Percentiles rank a stretch among this genome's conserved stretches.
Conservation (phyloP, 1,140 invertebrate genomes). For the Rhysida immarginata region DNA sequence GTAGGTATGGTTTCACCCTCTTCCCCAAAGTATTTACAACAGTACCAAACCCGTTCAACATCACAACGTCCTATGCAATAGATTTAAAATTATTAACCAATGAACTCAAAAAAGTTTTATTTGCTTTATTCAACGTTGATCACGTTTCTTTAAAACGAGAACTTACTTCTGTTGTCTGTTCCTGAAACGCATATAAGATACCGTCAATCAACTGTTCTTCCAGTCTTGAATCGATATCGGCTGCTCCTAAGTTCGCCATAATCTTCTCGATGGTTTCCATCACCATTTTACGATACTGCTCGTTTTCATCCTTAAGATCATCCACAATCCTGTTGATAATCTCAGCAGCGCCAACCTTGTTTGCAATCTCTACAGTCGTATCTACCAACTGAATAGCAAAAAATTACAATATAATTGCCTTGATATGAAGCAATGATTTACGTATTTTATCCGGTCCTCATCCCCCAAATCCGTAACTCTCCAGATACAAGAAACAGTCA, state of each 20-base stretch:
- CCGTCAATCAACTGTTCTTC: constrained; percentile 99
- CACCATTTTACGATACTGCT: constrained; percentile 99
- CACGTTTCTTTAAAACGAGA: too few relatives aligned
- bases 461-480: background rate
- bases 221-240: constrained; percentile 90
- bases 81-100: too few relatives aligned
- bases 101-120: too few relatives aligned
- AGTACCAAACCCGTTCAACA: constrained; percentile 98
- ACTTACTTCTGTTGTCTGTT: constrained; percentile 94
- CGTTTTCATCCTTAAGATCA: constrained; percentile 98
- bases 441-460: background rate
- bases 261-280: constrained; percentile 99
- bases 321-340: constrained; percentile 98
- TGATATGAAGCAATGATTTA: constrained; percentile 3
- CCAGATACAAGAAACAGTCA: too few relatives aligned
- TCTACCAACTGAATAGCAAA: constrained; percentile 75
- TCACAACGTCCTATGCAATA: constrained; percentile 76
- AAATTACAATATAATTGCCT: constrained; percentile 12
- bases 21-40: constrained; percentile 96
- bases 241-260: constrained; percentile 91
- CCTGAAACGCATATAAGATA: constrained; percentile 98
- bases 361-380: constrained; percentile 98
- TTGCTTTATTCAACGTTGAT: too few relatives aligned
- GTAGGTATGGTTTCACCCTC: constrained; percentile 93
- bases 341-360: constrained; percentile 96